Percentiles rank a stretch among this genome's conserved stretches.
Conservation (phyloP, 2,113 vertebrate genomes). For the Scomber japonicus region DNA sequence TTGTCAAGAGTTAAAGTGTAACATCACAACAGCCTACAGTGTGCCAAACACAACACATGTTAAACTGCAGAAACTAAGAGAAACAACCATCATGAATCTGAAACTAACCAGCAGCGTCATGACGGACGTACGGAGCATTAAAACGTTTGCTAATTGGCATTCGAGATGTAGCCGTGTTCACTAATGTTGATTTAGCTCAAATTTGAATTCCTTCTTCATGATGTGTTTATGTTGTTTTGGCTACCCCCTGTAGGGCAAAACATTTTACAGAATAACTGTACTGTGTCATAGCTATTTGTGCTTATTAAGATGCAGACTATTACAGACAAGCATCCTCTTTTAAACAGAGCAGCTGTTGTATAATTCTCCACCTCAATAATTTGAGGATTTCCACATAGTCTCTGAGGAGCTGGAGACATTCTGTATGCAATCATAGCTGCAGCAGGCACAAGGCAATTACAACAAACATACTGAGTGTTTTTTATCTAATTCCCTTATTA, state of each 20-base stretch:
- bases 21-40: neutral
- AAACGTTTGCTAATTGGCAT: neutral
- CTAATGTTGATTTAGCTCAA: slow-evolving; percentile 29
- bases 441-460: slow-evolving; percentile 77
- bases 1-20: neutral
- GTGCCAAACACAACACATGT: neutral
- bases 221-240: slow-evolving; percentile 52
- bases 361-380: slow-evolving; percentile 80
- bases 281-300: slow-evolving; percentile 63
- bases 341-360: slow-evolving; percentile 76
- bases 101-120: neutral
- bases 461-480: slow-evolving; percentile 58
- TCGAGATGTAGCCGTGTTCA: slow-evolving; percentile 17
- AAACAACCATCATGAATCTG: neutral
- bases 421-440: slow-evolving; percentile 77
- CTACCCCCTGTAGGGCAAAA: slow-evolving; percentile 42
- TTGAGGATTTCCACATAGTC: slow-evolving; percentile 75
- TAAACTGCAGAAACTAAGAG: neutral
- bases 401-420: slow-evolving; percentile 69
- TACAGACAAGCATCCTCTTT: slow-evolving; percentile 65
- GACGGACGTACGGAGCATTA: neutral
- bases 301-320: slow-evolving; percentile 77
- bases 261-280: slow-evolving; percentile 61
- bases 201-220: slow-evolving; percentile 41
- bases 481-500: slow-evolving; percentile 72